Evolutionary conservation across 2,888 invertebrate species (phyloP).

Genomic region (Agriotes lineatus): DNA sequence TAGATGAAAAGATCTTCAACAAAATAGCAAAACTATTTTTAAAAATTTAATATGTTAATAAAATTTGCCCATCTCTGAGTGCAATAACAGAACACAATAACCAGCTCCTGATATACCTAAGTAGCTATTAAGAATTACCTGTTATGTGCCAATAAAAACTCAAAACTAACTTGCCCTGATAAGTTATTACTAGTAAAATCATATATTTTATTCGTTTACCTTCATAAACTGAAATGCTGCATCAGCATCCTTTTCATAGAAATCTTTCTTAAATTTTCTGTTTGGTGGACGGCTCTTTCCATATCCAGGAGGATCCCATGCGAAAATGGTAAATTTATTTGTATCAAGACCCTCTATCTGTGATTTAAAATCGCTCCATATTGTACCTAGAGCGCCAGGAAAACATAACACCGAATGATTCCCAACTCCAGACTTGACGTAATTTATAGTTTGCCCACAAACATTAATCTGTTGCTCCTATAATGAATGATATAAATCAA

Average conservation of each 20-base stretch:
- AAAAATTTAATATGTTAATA: too few species aligned
- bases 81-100: too few species aligned
- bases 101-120: too few species aligned
- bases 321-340: constrained; percentile 74
- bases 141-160: too few species aligned
- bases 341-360: constrained; percentile 77
- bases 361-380: constrained; percentile 86
- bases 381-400: constrained; percentile 86
- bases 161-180: too few species aligned
- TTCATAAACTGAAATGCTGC: constrained; percentile 79
- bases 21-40: too few species aligned
- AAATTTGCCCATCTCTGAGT: too few species aligned
- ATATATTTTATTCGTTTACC: constrained; percentile 62
- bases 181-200: too few species aligned
- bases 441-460: constrained; percentile 72
- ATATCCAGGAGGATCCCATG: constrained; percentile 91
- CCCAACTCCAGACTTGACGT: constrained; percentile 74
- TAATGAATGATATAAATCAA: too few species aligned
- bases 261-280: constrained; percentile 77
- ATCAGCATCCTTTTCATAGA: constrained; percentile 81
- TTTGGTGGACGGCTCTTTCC: constrained; percentile 86
- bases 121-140: too few species aligned
- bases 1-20: too few species aligned
- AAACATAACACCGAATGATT: constrained; percentile 75
- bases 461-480: constrained; percentile 77